Evolutionary conservation across 2,888 invertebrate species (phyloP).

Genomic region (Nomada goodeniana): DNA sequence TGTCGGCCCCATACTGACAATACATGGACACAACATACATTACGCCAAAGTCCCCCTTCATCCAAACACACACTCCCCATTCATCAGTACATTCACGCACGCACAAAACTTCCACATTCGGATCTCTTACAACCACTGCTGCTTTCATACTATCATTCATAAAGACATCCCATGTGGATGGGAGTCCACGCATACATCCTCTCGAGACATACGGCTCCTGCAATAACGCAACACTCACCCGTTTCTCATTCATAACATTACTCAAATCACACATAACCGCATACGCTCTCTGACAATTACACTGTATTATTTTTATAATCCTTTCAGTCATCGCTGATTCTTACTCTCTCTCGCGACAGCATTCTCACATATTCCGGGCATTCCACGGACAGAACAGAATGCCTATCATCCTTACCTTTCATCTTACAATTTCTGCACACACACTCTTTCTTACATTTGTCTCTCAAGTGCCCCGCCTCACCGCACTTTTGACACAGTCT

Average conservation of each 20-base stretch:
- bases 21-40: neutral
- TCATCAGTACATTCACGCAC: neutral
- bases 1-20: neutral
- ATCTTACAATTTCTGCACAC: too few relatives aligned
- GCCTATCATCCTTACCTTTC: too few relatives aligned
- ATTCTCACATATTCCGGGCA: too few relatives aligned
- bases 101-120: neutral
- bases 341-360: neutral
- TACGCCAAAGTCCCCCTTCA: neutral
- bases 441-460: too few relatives aligned
- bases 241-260: neutral
- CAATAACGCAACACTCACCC: neutral
- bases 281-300: conserved; percentile 30
- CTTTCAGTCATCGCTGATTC: neutral
- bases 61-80: neutral
- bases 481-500: too few relatives aligned
- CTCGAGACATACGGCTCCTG: conserved; percentile 23
- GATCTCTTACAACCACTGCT: conserved; percentile 28
- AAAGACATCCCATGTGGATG: neutral
- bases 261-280: conserved; percentile 15
- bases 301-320: neutral
- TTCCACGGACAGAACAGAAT: too few relatives aligned
- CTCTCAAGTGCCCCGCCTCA: too few relatives aligned
- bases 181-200: too few relatives aligned
- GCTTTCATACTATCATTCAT: neutral